Conservation (phyloP, 2,113 vertebrate species). For the Psilopogon haemacephalus region DNA sequence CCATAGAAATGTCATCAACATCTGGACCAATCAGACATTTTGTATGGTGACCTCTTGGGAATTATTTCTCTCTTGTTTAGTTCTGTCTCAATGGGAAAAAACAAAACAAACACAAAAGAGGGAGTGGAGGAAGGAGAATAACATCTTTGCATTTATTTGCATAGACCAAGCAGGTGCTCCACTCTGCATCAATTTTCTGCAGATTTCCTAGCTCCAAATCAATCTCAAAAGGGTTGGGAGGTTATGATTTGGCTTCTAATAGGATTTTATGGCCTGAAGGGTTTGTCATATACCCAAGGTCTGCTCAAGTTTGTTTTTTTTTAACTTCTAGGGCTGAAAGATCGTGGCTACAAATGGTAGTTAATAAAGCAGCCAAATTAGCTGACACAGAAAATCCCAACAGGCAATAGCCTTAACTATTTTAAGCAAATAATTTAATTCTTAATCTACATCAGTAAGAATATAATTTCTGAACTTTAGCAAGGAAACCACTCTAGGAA, state of each 20-base stretch:
- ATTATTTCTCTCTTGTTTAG: neutral
- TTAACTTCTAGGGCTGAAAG: conserved; percentile 24
- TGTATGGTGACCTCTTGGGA: neutral
- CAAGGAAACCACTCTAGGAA: conserved; percentile 45
- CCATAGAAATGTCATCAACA: neutral
- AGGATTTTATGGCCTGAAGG: conserved; percentile 51
- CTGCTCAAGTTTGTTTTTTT: neutral
- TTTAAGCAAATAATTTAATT: conserved; percentile 73
- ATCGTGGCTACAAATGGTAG: conserved; percentile 17
- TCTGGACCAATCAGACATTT: neutral
- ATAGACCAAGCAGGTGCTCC: neutral
- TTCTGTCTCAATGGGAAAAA: neutral
- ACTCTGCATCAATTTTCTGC: conserved; percentile 12
- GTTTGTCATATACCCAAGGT: conserved; percentile 26
- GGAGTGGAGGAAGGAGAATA: neutral
- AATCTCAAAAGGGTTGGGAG: conserved; percentile 23
- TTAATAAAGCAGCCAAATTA: conserved; percentile 42
- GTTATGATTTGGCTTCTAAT: conserved; percentile 54
- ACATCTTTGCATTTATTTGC: conserved; percentile 24
- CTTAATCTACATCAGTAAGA: conserved; percentile 61
- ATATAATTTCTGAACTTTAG: conserved; percentile 42
- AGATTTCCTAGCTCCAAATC: conserved; percentile 15
- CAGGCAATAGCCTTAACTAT: conserved; percentile 34
- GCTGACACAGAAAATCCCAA: conserved; percentile 39
- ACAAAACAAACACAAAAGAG: neutral